Evolutionary conservation across 2,797 vertebrate species (phyloP).

Genomic region (Pelodytes ibericus): DNA sequence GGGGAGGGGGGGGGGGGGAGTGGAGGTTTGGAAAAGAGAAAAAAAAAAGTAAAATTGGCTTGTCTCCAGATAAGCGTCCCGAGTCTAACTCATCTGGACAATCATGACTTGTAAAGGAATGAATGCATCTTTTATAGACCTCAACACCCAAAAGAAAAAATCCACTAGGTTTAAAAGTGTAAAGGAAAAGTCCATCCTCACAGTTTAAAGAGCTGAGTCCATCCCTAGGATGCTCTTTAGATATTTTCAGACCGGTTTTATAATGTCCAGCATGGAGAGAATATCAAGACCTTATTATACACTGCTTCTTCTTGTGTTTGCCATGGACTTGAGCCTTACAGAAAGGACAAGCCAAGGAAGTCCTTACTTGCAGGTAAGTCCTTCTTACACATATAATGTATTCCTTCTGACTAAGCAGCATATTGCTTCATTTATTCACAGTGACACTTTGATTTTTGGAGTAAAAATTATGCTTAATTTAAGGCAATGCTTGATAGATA

Average conservation of each 20-base stretch:
- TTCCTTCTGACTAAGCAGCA: not conserved
- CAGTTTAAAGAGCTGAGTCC: too few species aligned
- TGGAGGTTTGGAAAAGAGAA: slow-evolving; percentile 45
- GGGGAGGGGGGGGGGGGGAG: too few species aligned
- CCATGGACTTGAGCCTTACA: slow-evolving; percentile 20
- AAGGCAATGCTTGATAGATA: too few species aligned
- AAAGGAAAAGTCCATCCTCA: slow-evolving; percentile 44
- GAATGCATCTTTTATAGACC: slow-evolving; percentile 64
- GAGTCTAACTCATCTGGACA: slow-evolving; percentile 56
- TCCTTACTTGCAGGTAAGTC: slow-evolving; percentile 57
- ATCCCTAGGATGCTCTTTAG: slow-evolving; percentile 37
- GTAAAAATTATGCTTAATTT: too few species aligned
- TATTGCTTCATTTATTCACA: not conserved
- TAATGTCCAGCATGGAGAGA: slow-evolving; percentile 39
- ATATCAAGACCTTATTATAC: not conserved
- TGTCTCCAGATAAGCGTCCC: slow-evolving; percentile 58
- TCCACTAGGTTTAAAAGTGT: slow-evolving; percentile 57
- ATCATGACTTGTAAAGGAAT: slow-evolving; percentile 62
- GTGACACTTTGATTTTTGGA: too few species aligned
- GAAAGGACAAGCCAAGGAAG: not conserved
- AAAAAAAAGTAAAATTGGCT: slow-evolving; percentile 60
- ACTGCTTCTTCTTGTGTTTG: slow-evolving; percentile 31
- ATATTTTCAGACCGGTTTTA: slow-evolving; percentile 19
- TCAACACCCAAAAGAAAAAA: slow-evolving; percentile 52
- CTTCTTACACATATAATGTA: not conserved